Percentiles rank a stretch among this genome's conserved stretches.
Evolutionary conservation across 2,888 invertebrate species (phyloP).

Genomic region (Eumerus sabulonum): DNA sequence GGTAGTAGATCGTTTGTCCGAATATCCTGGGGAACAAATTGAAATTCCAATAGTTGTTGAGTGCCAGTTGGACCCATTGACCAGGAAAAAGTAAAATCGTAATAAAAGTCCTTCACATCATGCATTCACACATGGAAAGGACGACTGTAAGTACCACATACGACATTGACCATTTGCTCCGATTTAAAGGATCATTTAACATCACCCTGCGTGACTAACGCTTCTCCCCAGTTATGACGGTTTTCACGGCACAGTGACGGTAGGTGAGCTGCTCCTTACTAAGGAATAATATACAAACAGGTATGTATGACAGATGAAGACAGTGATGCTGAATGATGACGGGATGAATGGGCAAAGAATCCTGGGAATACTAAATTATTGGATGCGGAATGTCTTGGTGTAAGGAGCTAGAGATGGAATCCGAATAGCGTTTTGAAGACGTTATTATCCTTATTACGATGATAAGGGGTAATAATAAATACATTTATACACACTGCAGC

Average conservation of each 20-base stretch:
- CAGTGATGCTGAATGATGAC: no score
- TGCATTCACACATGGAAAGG: neutral
- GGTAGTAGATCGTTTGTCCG: neutral
- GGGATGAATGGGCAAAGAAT: slow-evolving; percentile 4
- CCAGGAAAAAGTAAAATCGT: slow-evolving; percentile 5
- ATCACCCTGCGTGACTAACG: slow-evolving; percentile 9
- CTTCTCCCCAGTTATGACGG: neutral
- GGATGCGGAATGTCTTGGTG: no score
- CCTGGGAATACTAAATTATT: neutral
- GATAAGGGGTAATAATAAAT: slow-evolving; percentile 39
- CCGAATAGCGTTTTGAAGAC: slow-evolving; percentile 6
- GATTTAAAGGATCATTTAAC: slow-evolving; percentile 8
- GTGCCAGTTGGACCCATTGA: slow-evolving; percentile 21
- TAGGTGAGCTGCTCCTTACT: slow-evolving; percentile 10
- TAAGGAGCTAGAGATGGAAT: neutral
- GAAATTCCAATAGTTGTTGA: slow-evolving; percentile 23
- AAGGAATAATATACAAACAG: slow-evolving; percentile 1
- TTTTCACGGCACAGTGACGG: neutral
- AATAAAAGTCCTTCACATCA: slow-evolving; percentile 8
- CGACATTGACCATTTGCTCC: slow-evolving; percentile 16
- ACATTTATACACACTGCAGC: slow-evolving; percentile 37
- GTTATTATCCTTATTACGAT: slow-evolving; percentile 48
- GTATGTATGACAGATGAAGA: neutral
- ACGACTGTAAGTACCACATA: slow-evolving; percentile 5
- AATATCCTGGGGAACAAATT: slow-evolving; percentile 5